Base-by-base conservation (phyloP, 2,797 vertebrate genomes). In the Tragopan temminckii region DNA sequence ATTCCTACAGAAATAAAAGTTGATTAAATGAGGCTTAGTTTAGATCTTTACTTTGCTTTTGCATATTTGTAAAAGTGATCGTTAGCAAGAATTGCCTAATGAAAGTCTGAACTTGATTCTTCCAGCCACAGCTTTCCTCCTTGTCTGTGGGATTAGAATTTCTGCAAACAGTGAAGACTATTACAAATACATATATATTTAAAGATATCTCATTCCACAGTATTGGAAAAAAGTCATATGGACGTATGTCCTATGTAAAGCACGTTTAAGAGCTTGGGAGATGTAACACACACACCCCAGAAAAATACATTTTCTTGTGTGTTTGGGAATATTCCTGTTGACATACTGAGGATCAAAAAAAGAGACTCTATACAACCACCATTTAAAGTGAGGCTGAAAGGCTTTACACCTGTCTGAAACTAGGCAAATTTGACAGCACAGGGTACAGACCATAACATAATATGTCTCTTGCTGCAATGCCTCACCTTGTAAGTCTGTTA, bases 1-100 rank as follows among this genome's bases (percentile, higher is more conserved):
- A 99, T 97, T 99, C 99, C 99, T 99, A 95, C 23, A 97, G 71
- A 94, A 94, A 98, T 75, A 92, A 92, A 96, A 95, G 84, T 71
- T 85, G 84, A 85, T 93, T 80, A 88, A 93, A 83, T 21, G 69
- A 85, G 80, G 24, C 50, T 88, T 75, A 27, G 12, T 84, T 95
- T 89, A 94, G 72, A 89, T 84, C 50, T 66, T 88, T 55, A 53
- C n/a, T 90, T 85, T 70, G 57, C 93, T 57, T 83, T 90, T 40
- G 62, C 63, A 80, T 61, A 53, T 40, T 78, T 90, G 83, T 8
- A n/a, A 72, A 75, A 78, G 92, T 18, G 17, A 11, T 38, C 69
- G 7, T 52, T 24, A 20, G 57, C n/a, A 77, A 79, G 79, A 90
- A 61, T 35, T 3, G 35, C 29, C 82, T 86, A 90, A 94, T 91